Evolutionary conservation across 1,140 invertebrate genomes (phyloP), one percentile per base, ranked within the genome.

Genomic region (Coenobita brevimanus): DNA sequence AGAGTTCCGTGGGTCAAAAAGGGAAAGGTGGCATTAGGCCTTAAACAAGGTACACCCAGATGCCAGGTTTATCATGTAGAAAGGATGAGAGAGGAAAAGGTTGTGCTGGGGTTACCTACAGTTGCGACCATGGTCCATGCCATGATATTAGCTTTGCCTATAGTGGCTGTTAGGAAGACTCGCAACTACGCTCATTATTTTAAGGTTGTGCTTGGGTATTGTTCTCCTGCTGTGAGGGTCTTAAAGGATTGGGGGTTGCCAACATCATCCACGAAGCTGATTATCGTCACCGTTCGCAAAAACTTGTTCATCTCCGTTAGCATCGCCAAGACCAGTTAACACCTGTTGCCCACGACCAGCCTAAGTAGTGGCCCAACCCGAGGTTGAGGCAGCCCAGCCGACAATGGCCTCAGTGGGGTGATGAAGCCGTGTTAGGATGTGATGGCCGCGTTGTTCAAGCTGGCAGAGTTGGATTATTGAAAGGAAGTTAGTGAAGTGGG

Each of bases 21-120:
- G 33, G 24, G 73, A 46, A 3, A 46, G n/a, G 24, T 46, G 38
- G 41, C 38, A 38, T 76, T 76, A 76, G 73, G 73, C 73, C 41
- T 76, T 8, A 50, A n/a, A 24, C 33, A 76, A 76, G 73, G 73
- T 76, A 76, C 73, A 46, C 41, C 43, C 3, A 24, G 36, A 76
- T 46, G 41, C 38, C 73, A 76, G 21, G 46, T 76, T 76, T 46
- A 46, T 76, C 73, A 46, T 21, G 38, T 27, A 46, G 41, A 43
- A 21, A 46, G 1, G 38, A n/a, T 24, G 27, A 6, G 33, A 8
- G 1, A 38, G 21, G 13, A 15, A 41, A 13, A 21, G 38, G 38
- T 46, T 76, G 17, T 24, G 10, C 36, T 21, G 8, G 3, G 73
- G 41, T 73, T 30, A 50, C 6, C 46, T 50, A 50, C 6, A 50